These are phyloP conservation scores for Venusia cambrica DNA, from an alignment of 2,888 invertebrate species.

Conservation along the genomic window DNA sequence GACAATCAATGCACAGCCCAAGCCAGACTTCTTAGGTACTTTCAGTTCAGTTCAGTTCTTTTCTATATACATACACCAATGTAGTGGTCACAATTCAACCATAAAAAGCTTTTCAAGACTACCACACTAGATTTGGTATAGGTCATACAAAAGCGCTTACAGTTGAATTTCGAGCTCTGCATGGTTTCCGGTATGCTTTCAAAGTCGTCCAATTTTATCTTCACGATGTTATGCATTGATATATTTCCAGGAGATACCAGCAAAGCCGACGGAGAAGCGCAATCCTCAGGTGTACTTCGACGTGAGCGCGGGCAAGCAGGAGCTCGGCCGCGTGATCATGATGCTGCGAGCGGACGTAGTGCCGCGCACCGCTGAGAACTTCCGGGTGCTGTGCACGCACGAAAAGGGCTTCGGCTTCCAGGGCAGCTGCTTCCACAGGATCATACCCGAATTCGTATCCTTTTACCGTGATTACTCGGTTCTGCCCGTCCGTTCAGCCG, in stretches of 20 bases:
- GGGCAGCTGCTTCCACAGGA: slow-evolving; percentile 93
- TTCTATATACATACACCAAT: too few species aligned
- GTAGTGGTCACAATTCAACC: too few species aligned
- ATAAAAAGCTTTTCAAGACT: too few species aligned
- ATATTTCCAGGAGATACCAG: slow-evolving; percentile 50
- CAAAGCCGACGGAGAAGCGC: slow-evolving; percentile 65
- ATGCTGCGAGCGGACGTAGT: slow-evolving; percentile 95
- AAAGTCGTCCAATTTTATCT: neutral
- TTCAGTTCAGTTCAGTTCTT: too few species aligned
- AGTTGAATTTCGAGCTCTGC: too few species aligned
- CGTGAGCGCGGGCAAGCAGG: slow-evolving; percentile 93
- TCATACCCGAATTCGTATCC: slow-evolving; percentile 99
- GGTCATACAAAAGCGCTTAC: too few species aligned
- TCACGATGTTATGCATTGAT: neutral
- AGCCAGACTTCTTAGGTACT: too few species aligned
- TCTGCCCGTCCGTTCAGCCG: too few species aligned
- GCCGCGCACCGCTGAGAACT: slow-evolving; percentile 97
- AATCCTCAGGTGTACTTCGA: slow-evolving; percentile 98
- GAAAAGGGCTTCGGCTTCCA: slow-evolving; percentile 98
- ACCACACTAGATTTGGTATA: too few species aligned
- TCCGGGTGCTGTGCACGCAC: slow-evolving; percentile 94
- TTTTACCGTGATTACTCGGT: too few species aligned
- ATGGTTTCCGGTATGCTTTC: too few species aligned
- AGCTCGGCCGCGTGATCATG: slow-evolving; percentile 94
- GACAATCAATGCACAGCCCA: too few species aligned